Conservation (phyloP, 2,113 vertebrate species). For the Carlito syrichta region DNA sequence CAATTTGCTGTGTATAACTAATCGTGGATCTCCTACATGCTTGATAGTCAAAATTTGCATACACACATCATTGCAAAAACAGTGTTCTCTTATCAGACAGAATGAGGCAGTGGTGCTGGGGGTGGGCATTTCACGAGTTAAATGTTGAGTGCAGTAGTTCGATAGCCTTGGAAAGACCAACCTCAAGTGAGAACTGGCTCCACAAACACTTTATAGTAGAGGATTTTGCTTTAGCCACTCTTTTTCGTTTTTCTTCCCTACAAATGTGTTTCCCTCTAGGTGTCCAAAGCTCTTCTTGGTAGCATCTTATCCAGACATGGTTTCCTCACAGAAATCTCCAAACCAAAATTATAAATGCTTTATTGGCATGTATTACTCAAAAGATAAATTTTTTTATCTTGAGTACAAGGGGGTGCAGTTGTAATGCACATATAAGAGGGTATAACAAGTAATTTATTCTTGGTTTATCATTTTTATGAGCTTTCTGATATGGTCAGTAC, state of each 20-base stretch:
- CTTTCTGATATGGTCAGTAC: background rate
- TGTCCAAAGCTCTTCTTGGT: background rate
- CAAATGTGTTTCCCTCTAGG: background rate
- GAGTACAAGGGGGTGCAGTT: background rate
- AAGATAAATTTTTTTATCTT: background rate
- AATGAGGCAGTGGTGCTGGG: background rate
- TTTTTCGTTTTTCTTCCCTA: no score
- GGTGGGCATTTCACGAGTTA: background rate
- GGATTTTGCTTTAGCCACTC: background rate
- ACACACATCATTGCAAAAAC: background rate
- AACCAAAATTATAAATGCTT: background rate
- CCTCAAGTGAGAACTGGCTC: background rate
- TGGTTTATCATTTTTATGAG: background rate
- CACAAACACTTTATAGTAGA: background rate
- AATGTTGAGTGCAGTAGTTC: background rate
- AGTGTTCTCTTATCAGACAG: background rate
- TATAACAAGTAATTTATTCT: background rate
- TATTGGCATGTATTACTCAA: background rate
- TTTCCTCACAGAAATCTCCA: background rate
- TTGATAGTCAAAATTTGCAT: background rate
- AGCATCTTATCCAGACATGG: background rate
- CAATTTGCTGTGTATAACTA: background rate
- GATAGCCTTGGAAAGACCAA: background rate
- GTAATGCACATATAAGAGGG: background rate
- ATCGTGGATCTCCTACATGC: background rate